These are phyloP conservation scores for Didymodactylos carnosus DNA, from an alignment of 2,888 invertebrate species.

Conservation along the genomic window DNA sequence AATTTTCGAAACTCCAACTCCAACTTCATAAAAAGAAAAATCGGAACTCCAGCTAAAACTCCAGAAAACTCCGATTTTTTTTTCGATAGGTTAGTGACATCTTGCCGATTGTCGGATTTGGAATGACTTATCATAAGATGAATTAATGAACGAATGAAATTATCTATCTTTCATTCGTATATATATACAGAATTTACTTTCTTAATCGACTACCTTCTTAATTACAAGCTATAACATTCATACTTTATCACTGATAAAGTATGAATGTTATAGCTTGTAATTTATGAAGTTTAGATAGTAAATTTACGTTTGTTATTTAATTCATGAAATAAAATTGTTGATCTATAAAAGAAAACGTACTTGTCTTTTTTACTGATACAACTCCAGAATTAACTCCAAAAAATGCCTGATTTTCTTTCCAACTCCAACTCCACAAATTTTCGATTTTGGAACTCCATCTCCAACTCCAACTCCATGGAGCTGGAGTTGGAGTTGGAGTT, in stretches of 20 bases:
- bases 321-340: background rate
- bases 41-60: no score
- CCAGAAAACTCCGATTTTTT: no score
- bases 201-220: no score
- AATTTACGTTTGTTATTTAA: background rate
- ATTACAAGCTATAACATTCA: background rate
- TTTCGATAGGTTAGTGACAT: no score
- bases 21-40: no score
- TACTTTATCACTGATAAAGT: background rate
- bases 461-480: no score
- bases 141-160: background rate
- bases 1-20: background rate
- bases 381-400: background rate
- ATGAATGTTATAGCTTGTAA: background rate
- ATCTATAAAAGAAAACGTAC: background rate
- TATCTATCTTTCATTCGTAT: background rate
- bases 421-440: background rate
- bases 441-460: background rate
- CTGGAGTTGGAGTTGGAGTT: no score
- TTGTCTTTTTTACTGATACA: background rate
- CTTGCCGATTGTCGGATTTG: background rate
- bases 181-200: no score
- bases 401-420: background rate
- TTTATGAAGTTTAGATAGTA: background rate
- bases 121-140: background rate